A percentile compares a stretch with the other conserved stretches of the same genome.
Evolutionary conservation across 2,888 invertebrate species (phyloP).

Genomic region (Phaonia tiefii): DNA sequence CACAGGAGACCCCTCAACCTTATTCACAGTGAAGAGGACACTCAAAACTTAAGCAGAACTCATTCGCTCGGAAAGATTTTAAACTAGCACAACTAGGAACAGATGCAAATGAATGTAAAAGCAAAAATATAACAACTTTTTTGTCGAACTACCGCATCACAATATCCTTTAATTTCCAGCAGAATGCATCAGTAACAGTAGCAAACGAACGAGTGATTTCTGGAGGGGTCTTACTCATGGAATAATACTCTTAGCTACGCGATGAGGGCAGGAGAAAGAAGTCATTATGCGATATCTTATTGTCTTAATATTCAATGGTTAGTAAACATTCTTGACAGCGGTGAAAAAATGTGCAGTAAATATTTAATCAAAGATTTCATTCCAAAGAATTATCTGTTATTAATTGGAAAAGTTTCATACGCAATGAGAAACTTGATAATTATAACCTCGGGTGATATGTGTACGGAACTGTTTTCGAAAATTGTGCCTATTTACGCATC

Average conservation of each 20-base stretch:
- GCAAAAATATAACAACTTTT: constrained; percentile 1
- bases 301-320: too few species aligned
- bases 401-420: constrained; percentile 21
- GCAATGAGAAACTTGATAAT: constrained; percentile 17
- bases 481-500: background rate
- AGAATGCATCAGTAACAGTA: constrained; percentile 37
- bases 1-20: too few species aligned
- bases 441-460: constrained; percentile 13
- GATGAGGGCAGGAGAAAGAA: too few species aligned
- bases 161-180: constrained; percentile 42
- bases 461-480: background rate
- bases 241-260: too few species aligned
- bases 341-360: background rate
- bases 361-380: constrained; percentile 20
- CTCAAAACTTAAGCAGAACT: background rate
- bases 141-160: constrained; percentile 16
- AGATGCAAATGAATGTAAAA: background rate
- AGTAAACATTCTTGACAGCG: too few species aligned
- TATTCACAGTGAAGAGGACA: background rate
- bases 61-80: background rate
- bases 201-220: constrained; percentile 35
- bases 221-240: background rate
- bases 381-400: constrained; percentile 20
- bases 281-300: too few species aligned
- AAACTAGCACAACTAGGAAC: background rate